phyloP scores from a whole-genome alignment of 2,797 vertebrate genomes.

The Mycteria americana region DNA sequence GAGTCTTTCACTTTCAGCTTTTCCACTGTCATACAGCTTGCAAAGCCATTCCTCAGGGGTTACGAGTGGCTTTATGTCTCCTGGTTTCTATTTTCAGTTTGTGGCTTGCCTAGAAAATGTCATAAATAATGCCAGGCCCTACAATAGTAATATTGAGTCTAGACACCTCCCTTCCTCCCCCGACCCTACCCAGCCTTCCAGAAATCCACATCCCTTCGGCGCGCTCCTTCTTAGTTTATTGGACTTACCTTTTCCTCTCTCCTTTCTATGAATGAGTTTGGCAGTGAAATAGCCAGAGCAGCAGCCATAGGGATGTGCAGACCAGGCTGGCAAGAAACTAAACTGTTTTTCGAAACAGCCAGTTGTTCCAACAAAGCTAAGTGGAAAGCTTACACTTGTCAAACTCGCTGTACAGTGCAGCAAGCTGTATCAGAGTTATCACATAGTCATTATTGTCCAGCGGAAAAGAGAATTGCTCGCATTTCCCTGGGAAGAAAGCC shows the following conservation, averaged over 20 bases:
- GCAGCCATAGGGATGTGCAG: slow-evolving; percentile 43
- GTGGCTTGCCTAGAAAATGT: slow-evolving; percentile 65
- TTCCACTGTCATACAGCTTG: slow-evolving; percentile 56
- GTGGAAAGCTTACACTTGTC: slow-evolving; percentile 25
- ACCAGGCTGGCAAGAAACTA: slow-evolving; percentile 14
- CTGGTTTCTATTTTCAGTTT: slow-evolving; percentile 63
- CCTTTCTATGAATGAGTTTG: slow-evolving; percentile 60
- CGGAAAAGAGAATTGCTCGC: background rate
- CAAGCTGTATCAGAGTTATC: background rate
- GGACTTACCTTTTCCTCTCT: slow-evolving; percentile 51
- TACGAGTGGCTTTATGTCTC: slow-evolving; percentile 55
- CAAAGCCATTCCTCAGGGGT: slow-evolving; percentile 59
- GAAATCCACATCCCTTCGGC: slow-evolving; percentile 37
- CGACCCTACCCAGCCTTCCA: slow-evolving; percentile 39
- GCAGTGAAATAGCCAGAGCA: slow-evolving; percentile 47
- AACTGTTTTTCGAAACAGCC: background rate
- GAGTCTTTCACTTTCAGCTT: slow-evolving; percentile 48
- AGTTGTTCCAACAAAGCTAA: background rate
- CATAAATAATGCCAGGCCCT: slow-evolving; percentile 66
- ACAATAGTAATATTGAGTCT: slow-evolving; percentile 68
- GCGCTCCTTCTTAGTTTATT: slow-evolving; percentile 12
- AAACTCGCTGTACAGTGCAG: background rate
- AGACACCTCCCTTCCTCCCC: slow-evolving; percentile 68
- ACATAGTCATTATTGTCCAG: background rate
- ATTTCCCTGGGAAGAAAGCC: slow-evolving; percentile 27